A percentile compares a stretch with the other conserved stretches of the same genome.
Conservation (phyloP, 2,113 vertebrate species). For the Pungitius pungitius region DNA sequence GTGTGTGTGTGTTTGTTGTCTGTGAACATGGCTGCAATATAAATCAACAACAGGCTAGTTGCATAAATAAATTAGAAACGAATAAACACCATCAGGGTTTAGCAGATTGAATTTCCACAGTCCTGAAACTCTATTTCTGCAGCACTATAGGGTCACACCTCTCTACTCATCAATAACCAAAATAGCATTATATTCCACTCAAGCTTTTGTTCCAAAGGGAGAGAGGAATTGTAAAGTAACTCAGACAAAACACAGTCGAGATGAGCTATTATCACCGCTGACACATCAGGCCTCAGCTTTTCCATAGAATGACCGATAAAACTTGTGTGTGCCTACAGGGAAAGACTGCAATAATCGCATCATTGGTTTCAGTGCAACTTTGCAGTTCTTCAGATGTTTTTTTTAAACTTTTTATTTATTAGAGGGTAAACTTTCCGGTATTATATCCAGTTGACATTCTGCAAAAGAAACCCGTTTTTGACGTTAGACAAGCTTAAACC, state of each 20-base stretch:
- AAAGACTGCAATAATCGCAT: neutral
- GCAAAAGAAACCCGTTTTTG: neutral
- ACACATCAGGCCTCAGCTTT: slow-evolving; percentile 19
- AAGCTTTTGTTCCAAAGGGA: slow-evolving; percentile 11
- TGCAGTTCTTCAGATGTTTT: neutral
- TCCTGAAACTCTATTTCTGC: slow-evolving; percentile 40
- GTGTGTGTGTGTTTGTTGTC: neutral
- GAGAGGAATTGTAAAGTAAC: slow-evolving; percentile 28
- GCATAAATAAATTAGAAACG: slow-evolving; percentile 68
- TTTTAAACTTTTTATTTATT: neutral
- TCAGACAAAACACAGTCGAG: neutral
- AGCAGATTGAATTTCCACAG: slow-evolving; percentile 58
- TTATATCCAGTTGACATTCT: neutral
- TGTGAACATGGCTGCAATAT: slow-evolving; percentile 4
- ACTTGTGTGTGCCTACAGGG: slow-evolving; percentile 9
- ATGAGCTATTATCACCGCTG: neutral
- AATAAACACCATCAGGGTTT: slow-evolving; percentile 43
- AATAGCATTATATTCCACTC: slow-evolving; percentile 55
- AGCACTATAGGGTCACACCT: slow-evolving; percentile 12
- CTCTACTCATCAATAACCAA: slow-evolving; percentile 38
- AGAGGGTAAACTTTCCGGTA: neutral
- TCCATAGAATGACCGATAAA: slow-evolving; percentile 10
- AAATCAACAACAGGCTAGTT: slow-evolving; percentile 55
- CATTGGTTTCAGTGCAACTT: neutral
- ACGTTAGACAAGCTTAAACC: neutral